Conservation (phyloP, 2,888 invertebrate species). For the Cheilosia variabilis region DNA sequence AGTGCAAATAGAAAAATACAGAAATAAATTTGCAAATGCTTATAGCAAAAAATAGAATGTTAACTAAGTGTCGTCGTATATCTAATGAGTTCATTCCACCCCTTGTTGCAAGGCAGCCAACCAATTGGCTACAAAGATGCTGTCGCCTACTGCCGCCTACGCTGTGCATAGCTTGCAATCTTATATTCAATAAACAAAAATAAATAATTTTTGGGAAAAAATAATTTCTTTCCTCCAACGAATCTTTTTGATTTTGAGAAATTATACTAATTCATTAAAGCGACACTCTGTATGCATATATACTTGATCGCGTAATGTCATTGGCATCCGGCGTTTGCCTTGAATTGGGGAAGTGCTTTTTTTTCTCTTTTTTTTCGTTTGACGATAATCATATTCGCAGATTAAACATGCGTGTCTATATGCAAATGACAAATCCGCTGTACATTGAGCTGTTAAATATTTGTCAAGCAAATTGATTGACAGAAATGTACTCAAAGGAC, state of each 20-base stretch:
- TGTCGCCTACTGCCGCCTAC: conserved; percentile 31
- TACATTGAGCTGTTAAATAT: conserved; percentile 52
- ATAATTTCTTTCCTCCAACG: neutral
- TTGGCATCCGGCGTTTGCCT: conserved; percentile 25
- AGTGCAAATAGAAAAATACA: conserved; percentile 21
- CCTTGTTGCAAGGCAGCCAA: conserved; percentile 60
- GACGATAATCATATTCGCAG: neutral
- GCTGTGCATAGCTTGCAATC: conserved; percentile 29
- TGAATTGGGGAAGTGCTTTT: conserved; percentile 6
- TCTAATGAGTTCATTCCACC: conserved; percentile 71
- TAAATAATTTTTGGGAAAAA: neutral
- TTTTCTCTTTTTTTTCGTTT: neutral
- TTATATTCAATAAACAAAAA: conserved; percentile 21
- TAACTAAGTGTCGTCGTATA: conserved; percentile 52
- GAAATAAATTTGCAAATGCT: conserved; percentile 33
- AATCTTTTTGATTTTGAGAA: neutral
- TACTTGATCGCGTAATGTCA: conserved; percentile 29
- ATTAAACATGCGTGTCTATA: conserved; percentile 13
- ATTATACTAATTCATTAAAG: conserved; percentile 10
- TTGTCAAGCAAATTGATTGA: conserved; percentile 70
- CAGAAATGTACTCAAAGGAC: conserved; percentile 56
- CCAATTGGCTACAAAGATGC: conserved; percentile 28
- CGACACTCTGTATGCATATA: neutral
- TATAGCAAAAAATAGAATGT: conserved; percentile 53
- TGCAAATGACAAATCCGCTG: conserved; percentile 3